These are phyloP conservation scores for Apogon hyalosoma DNA, from an alignment of 2,797 vertebrate species.

Conservation along the genomic window DNA sequence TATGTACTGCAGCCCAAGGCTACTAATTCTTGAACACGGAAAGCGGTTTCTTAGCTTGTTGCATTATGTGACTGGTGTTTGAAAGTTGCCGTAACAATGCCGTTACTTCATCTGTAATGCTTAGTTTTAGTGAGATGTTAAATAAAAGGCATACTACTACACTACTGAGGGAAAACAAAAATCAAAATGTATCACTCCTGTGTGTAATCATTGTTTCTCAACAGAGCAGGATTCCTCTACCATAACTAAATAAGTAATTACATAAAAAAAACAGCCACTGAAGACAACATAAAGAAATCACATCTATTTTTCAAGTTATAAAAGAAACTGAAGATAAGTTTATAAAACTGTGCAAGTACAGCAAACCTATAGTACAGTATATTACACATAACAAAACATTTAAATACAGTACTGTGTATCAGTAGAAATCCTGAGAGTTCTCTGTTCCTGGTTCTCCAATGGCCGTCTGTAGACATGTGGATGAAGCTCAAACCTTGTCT, in stretches of 20 bases:
- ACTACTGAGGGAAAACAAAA: conserved; percentile 41
- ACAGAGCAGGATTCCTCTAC: conserved; percentile 70
- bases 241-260: conserved; percentile 77
- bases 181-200: conserved; percentile 60
- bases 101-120: conserved; percentile 72
- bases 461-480: conserved; percentile 66
- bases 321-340: conserved; percentile 77
- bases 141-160: conserved; percentile 66
- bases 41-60: conserved; percentile 67
- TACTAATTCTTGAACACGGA: conserved; percentile 54
- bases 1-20: conserved; percentile 26
- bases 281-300: conserved; percentile 74
- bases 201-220: conserved; percentile 57
- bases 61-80: conserved; percentile 77
- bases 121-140: conserved; percentile 66
- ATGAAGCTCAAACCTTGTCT: conserved; percentile 58
- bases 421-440: conserved; percentile 89
- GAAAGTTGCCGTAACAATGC: conserved; percentile 45
- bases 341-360: conserved; percentile 90
- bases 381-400: conserved; percentile 84
- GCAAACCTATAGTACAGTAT: conserved; percentile 90
- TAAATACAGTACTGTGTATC: conserved; percentile 90
- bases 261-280: conserved; percentile 69
- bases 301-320: conserved; percentile 85
- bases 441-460: conserved; percentile 81